These are phyloP conservation scores for Acrobasis repandana DNA, from an alignment of 2,888 invertebrate genomes.

Conservation along the genomic window DNA sequence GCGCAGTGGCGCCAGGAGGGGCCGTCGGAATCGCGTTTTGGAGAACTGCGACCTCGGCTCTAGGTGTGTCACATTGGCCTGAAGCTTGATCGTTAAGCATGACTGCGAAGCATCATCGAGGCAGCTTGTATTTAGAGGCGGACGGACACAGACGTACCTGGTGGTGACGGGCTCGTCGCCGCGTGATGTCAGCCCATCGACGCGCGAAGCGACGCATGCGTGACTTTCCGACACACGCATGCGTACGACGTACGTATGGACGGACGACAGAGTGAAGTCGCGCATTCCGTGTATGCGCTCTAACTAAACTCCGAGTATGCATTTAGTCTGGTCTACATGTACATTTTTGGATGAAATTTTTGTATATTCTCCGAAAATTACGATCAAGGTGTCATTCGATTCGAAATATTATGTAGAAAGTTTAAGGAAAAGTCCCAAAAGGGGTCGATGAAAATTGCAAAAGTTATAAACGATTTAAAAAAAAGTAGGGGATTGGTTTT, in stretches of 20 bases:
- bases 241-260: constrained; percentile 27
- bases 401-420: too few relatives aligned
- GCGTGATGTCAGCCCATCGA: constrained; percentile 38
- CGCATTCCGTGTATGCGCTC: constrained; percentile 18
- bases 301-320: constrained; percentile 16
- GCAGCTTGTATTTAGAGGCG: constrained; percentile 25
- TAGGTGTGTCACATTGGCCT: not conserved
- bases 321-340: too few relatives aligned
- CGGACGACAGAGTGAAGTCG: constrained; percentile 21
- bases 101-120: constrained; percentile 2
- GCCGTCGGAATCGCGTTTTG: not conserved
- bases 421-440: too few relatives aligned
- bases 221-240: constrained; percentile 10
- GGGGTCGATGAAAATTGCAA: too few relatives aligned
- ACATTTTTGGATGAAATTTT: too few relatives aligned
- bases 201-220: constrained; percentile 41
- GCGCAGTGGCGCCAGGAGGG: constrained; percentile 10
- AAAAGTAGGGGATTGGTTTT: too few relatives aligned
- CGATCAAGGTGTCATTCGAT: too few relatives aligned
- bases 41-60: not conserved
- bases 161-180: constrained; percentile 34
- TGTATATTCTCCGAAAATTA: too few relatives aligned
- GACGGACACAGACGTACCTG: constrained; percentile 33
- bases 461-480: too few relatives aligned
- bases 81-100: constrained; percentile 6